phyloP scores from a whole-genome alignment of 1,140 invertebrate species.

The Sarcophaga bullata region DNA sequence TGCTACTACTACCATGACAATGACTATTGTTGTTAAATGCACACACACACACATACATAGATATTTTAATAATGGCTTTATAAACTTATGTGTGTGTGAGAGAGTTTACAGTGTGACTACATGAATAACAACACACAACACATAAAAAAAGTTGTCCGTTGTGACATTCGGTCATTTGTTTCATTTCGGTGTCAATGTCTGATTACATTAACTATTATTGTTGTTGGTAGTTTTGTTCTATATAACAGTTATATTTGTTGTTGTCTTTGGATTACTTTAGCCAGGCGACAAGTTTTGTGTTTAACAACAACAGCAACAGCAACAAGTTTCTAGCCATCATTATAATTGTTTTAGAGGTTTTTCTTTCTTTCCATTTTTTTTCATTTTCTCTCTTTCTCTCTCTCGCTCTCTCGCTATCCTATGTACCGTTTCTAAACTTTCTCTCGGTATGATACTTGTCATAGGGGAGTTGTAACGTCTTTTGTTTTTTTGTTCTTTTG shows the following conservation, averaged over 20 bases:
- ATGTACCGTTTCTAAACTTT: slow-evolving; percentile 4
- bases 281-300: too few species aligned
- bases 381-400: not conserved
- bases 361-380: not conserved
- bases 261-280: not conserved
- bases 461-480: slow-evolving; percentile 16
- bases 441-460: not conserved
- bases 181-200: slow-evolving; percentile 12
- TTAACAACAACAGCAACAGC: too few species aligned
- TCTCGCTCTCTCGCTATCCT: not conserved
- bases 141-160: slow-evolving; percentile 17
- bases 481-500: not conserved
- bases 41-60: not conserved
- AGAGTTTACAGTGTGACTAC: not conserved
- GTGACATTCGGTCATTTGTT: slow-evolving; percentile 21
- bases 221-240: not conserved
- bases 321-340: not conserved
- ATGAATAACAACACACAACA: slow-evolving; percentile 14
- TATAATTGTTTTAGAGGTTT: not conserved
- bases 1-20: not conserved
- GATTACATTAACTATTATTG: not conserved
- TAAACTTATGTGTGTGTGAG: too few species aligned
- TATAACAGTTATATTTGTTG: not conserved
- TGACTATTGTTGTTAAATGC: not conserved
- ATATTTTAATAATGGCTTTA: too few species aligned